Evolutionary conservation across 2,797 vertebrate genomes (phyloP).

Genomic region (Lophotriccus pileatus): DNA sequence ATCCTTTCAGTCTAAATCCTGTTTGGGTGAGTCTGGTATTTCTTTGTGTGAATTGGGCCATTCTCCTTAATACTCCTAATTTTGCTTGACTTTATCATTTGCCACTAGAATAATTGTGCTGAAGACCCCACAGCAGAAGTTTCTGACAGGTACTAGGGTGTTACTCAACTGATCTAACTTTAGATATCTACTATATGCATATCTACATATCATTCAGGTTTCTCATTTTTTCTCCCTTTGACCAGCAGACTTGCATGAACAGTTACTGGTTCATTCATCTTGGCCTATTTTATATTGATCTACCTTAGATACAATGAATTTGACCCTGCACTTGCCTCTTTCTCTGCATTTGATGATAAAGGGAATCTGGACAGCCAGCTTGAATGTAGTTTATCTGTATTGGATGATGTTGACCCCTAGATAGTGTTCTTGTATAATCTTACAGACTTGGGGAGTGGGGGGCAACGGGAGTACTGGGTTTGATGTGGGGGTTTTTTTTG

Average conservation of each 20-base stretch:
- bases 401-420: not conserved
- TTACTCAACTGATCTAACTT: not conserved
- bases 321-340: not conserved
- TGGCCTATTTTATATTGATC: not conserved
- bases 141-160: not conserved
- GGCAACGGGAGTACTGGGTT: not conserved
- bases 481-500: not conserved
- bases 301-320: not conserved
- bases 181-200: not conserved
- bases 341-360: not conserved
- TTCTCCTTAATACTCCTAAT: slow-evolving; percentile 24
- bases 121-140: not conserved
- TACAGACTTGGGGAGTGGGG: not conserved
- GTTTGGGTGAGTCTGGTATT: not conserved
- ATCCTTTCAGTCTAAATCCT: not conserved
- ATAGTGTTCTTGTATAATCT: not conserved
- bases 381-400: not conserved
- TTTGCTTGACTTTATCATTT: slow-evolving; percentile 10
- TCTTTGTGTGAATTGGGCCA: not conserved
- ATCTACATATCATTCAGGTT: not conserved
- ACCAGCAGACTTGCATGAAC: not conserved
- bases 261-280: not conserved
- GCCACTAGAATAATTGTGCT: not conserved
- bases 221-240: not conserved
- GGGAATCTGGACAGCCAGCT: not conserved